A percentile compares a stretch with the other conserved stretches of the same genome.
These are phyloP conservation scores for Drosophila carrolli DNA, from an alignment of 1,140 invertebrate species.

Conservation along the genomic window DNA sequence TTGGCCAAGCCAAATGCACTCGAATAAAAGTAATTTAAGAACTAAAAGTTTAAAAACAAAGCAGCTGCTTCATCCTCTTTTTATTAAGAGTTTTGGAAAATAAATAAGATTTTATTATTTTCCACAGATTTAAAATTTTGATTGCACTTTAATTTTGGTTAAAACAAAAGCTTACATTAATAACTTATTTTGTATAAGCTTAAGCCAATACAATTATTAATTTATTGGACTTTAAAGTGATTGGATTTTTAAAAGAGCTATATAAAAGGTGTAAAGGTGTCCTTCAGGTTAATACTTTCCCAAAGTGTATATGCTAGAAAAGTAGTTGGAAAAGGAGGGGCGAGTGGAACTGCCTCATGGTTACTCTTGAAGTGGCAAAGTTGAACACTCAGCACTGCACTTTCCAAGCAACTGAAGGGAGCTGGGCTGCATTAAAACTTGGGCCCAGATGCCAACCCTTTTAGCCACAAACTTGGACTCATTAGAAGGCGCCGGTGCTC, in stretches of 20 bases:
- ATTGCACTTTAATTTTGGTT: too few species aligned
- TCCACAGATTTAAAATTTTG: too few species aligned
- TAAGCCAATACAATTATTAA: too few species aligned
- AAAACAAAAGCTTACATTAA: too few species aligned
- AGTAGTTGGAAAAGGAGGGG: neutral
- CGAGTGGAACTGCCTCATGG: constrained; percentile 19
- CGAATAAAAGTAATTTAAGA: neutral
- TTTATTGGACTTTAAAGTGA: too few species aligned
- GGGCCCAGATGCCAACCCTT: constrained; percentile 50
- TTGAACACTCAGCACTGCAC: constrained; percentile 38
- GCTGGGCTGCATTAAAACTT: constrained; percentile 24
- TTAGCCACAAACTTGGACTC: constrained; percentile 61
- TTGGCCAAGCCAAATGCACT: constrained; percentile 54
- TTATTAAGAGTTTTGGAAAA: too few species aligned
- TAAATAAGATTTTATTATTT: too few species aligned
- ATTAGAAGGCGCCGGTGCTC: constrained; percentile 56
- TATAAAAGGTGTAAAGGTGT: too few species aligned
- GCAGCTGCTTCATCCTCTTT: too few species aligned
- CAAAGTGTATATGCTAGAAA: constrained; percentile 1
- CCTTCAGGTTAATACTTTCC: neutral
- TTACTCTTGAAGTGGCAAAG: constrained; percentile 50
- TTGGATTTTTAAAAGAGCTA: too few species aligned
- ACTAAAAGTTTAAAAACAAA: too few species aligned
- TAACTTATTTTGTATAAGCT: too few species aligned
- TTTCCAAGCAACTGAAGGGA: constrained; percentile 26